These are phyloP conservation scores for Podarcis muralis DNA, from an alignment of 2,113 vertebrate genomes.

Conservation along the genomic window DNA sequence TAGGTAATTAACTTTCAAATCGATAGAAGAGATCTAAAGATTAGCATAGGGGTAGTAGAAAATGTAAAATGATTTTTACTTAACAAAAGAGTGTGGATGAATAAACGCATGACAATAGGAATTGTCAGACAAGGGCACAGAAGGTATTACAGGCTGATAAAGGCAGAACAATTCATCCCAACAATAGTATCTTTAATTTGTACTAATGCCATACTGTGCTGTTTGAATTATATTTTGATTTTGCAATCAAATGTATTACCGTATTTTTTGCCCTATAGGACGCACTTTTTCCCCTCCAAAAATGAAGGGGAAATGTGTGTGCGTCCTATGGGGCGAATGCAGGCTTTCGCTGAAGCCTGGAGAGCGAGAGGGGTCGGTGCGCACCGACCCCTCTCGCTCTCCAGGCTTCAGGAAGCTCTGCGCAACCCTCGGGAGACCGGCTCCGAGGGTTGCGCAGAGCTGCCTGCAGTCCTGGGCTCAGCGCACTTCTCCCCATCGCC, in stretches of 20 bases:
- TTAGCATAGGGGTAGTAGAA: conserved; percentile 41
- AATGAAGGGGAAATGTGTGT: too few species aligned
- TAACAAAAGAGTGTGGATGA: conserved; percentile 61
- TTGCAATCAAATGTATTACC: conserved; percentile 37
- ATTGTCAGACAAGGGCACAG: conserved; percentile 48
- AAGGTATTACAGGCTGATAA: conserved; percentile 53
- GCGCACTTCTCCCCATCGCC: too few species aligned
- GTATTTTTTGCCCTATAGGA: too few species aligned
- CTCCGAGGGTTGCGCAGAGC: too few species aligned
- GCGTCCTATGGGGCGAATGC: too few species aligned
- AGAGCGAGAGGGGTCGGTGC: too few species aligned
- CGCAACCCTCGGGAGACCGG: too few species aligned
- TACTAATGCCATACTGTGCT: conserved; percentile 12
- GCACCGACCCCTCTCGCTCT: too few species aligned
- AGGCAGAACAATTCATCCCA: conserved; percentile 51
- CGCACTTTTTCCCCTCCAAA: too few species aligned
- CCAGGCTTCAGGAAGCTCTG: too few species aligned
- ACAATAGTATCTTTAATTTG: conserved; percentile 57
- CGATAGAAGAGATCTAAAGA: conserved; percentile 58
- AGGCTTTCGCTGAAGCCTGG: too few species aligned
- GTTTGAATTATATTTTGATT: conserved; percentile 63
- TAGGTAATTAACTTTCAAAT: conserved; percentile 70
- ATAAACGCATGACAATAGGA: conserved; percentile 49
- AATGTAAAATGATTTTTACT: conserved; percentile 56
- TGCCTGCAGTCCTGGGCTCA: too few species aligned